Percentiles rank a stretch among this genome's conserved stretches.
Conservation (phyloP, 2,888 invertebrate genomes). For the Fragum fragum region DNA sequence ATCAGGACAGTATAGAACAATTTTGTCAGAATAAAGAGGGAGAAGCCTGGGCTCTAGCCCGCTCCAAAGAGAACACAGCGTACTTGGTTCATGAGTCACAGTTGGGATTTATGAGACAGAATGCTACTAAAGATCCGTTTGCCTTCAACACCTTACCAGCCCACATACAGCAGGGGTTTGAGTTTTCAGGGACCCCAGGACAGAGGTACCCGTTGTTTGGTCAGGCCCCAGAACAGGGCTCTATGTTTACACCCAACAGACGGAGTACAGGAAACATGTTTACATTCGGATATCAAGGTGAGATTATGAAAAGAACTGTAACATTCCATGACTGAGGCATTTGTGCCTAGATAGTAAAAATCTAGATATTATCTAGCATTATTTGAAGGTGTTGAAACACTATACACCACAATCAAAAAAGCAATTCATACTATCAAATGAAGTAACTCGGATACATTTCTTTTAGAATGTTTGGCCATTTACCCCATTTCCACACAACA, state of each 20-base stretch:
- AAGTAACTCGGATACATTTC: too few species aligned
- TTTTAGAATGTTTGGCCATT: too few species aligned
- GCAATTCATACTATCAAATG: too few species aligned
- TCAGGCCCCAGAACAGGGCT: constrained; percentile 40
- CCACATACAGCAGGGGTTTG: constrained; percentile 88
- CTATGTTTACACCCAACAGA: constrained; percentile 44
- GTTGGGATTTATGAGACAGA: constrained; percentile 68
- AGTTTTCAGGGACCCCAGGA: constrained; percentile 87
- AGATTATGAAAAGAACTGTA: too few species aligned
- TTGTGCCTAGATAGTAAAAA: too few species aligned
- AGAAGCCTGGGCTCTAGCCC: constrained; percentile 92
- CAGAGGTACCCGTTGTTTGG: constrained; percentile 57
- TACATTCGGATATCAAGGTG: constrained; percentile 46
- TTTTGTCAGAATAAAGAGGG: constrained; percentile 91
- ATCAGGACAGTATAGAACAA: constrained; percentile 91
- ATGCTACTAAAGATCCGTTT: constrained; percentile 76
- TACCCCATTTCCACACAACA: too few species aligned
- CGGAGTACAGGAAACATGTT: constrained; percentile 42
- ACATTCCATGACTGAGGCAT: too few species aligned
- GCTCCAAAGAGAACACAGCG: constrained; percentile 89
- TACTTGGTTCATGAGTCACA: constrained; percentile 90
- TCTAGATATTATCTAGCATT: too few species aligned
- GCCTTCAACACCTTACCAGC: constrained; percentile 76
- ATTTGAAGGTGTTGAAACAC: too few species aligned
- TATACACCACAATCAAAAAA: too few species aligned